Conservation (phyloP, 2,113 vertebrate species). For the Myiagra hebetior region DNA sequence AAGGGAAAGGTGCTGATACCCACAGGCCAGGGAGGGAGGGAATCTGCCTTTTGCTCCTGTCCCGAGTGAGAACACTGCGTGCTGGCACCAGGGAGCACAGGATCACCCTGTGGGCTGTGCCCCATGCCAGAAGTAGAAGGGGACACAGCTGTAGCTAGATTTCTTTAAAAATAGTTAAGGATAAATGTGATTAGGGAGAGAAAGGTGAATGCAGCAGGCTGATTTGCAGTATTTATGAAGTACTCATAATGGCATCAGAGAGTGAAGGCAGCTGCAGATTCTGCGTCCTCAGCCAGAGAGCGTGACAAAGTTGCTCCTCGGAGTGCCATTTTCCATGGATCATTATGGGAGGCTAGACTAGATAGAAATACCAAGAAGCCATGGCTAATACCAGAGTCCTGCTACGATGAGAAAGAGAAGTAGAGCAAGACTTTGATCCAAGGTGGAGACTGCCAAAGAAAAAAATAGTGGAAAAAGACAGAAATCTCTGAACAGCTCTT, state of each 20-base stretch:
- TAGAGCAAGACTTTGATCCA: neutral
- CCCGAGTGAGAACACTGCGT: neutral
- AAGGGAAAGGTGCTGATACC: neutral
- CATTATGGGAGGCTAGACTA: neutral
- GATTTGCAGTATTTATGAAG: neutral
- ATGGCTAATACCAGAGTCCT: neutral
- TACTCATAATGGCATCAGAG: neutral
- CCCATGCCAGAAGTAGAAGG: neutral
- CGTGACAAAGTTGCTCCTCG: neutral
- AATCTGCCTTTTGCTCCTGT: neutral
- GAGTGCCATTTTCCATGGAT: neutral
- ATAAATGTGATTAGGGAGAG: neutral
- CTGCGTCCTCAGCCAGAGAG: neutral
- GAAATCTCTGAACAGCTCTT: neutral
- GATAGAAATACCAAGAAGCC: neutral
- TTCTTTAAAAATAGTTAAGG: neutral
- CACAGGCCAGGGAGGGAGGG: too few relatives aligned
- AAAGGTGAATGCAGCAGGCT: neutral
- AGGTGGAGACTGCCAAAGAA: neutral
- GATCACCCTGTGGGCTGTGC: neutral
- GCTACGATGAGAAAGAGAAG: neutral
- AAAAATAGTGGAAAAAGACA: neutral
- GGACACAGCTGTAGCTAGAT: neutral
- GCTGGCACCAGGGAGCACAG: neutral
- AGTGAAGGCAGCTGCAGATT: neutral